Evolutionary conservation across 2,797 vertebrate genomes (phyloP).

Genomic region (Eidolon dupreanum): DNA sequence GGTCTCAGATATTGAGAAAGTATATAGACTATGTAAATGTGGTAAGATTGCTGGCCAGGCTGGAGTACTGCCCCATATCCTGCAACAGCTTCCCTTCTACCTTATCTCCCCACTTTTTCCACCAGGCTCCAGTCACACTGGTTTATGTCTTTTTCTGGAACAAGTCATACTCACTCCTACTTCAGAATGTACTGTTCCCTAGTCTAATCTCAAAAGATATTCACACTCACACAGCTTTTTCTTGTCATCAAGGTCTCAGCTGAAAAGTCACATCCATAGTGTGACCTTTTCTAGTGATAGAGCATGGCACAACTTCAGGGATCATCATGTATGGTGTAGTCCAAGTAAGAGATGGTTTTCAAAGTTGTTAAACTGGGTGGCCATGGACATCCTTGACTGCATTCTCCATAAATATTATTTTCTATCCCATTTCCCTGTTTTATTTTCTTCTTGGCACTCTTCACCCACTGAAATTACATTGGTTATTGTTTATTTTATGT

Average conservation of each 20-base stretch:
- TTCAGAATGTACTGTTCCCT: neutral
- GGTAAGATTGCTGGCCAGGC: neutral
- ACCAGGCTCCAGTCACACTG: neutral
- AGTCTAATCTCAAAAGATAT: neutral
- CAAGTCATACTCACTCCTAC: neutral
- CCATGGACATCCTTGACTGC: neutral
- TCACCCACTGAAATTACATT: neutral
- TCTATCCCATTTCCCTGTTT: neutral
- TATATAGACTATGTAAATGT: neutral
- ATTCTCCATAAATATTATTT: neutral
- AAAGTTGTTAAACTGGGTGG: neutral
- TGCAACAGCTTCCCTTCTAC: neutral
- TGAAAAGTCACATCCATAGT: neutral
- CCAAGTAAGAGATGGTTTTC: neutral
- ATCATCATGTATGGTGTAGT: neutral
- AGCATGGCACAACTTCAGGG: neutral
- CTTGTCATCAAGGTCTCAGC: neutral
- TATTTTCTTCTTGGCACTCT: neutral
- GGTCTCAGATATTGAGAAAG: neutral
- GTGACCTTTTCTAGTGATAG: neutral
- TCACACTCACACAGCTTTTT: neutral
- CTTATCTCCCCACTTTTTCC: neutral
- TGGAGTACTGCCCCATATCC: neutral
- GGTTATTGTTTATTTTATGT: neutral
- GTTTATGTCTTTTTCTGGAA: neutral